A percentile compares a stretch with the other conserved stretches of the same genome.
Conservation (phyloP, 2,113 vertebrate species). For the Phalacrocorax carbo region DNA sequence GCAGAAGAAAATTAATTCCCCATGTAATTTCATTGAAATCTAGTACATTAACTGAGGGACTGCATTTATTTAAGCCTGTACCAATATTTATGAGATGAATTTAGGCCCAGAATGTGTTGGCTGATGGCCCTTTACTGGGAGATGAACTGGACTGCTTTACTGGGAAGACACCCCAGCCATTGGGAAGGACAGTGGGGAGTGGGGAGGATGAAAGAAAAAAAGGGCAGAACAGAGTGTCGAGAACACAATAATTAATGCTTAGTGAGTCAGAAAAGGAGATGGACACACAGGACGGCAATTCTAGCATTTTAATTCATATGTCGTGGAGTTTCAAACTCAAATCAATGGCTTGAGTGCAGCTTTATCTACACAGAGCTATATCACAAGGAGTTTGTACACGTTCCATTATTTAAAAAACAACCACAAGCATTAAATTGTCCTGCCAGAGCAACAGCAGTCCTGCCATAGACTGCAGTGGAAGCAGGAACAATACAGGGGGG, state of each 20-base stretch:
- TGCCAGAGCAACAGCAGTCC: background rate
- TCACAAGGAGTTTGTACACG: background rate
- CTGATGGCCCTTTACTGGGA: conserved; percentile 28
- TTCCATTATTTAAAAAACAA: background rate
- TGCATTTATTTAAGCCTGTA: conserved; percentile 29
- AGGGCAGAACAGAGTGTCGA: background rate
- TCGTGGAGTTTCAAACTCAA: background rate
- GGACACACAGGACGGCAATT: background rate
- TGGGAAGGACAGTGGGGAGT: background rate
- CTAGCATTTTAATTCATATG: background rate
- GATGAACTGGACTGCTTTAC: background rate
- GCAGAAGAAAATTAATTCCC: conserved; percentile 42
- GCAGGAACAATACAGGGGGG: background rate
- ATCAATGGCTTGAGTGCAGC: background rate
- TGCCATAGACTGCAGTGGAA: background rate
- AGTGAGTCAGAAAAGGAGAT: background rate
- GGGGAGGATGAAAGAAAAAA: background rate
- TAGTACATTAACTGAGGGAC: background rate
- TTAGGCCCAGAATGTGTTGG: conserved; percentile 44
- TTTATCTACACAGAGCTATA: background rate
- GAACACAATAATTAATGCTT: background rate
- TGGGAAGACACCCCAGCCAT: background rate
- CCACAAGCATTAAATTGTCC: background rate
- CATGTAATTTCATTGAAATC: conserved; percentile 50
- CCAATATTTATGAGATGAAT: conserved; percentile 38